phyloP scores from a whole-genome alignment of 2,888 invertebrate genomes.

The Frankliniella intonsa region DNA sequence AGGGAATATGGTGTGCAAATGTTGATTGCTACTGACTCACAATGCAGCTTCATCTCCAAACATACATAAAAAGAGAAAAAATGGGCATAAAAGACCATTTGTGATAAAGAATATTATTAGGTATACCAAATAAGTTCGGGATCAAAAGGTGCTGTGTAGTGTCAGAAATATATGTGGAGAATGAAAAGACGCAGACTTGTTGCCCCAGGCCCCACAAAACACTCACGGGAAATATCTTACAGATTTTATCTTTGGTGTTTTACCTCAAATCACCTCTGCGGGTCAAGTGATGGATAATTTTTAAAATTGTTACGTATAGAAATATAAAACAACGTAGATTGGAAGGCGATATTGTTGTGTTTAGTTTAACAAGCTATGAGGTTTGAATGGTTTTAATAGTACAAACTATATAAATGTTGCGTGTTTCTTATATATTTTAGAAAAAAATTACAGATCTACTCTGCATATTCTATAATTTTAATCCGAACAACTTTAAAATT shows the following conservation, averaged over 20 bases:
- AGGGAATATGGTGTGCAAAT: background rate
- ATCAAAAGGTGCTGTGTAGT: background rate
- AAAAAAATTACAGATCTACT: background rate
- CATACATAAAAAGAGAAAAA: background rate
- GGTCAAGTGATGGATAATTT: background rate
- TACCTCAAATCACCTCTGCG: background rate
- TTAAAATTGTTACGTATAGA: background rate
- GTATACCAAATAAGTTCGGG: background rate
- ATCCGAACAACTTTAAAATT: background rate
- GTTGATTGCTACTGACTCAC: background rate
- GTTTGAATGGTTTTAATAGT: background rate
- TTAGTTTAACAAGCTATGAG: background rate
- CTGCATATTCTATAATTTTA: background rate
- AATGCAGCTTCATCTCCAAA: background rate
- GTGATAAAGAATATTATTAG: constrained; percentile 11
- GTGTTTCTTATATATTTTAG: constrained; percentile 3
- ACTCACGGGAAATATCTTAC: background rate
- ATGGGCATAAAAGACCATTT: background rate
- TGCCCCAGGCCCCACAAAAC: background rate
- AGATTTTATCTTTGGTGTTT: background rate
- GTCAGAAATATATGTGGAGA: background rate
- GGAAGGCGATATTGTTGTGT: background rate
- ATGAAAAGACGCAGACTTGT: background rate
- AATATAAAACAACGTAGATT: background rate
- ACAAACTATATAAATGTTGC: background rate